Evolutionary conservation across 2,888 invertebrate genomes (phyloP).

Genomic region (Drepana falcataria): DNA sequence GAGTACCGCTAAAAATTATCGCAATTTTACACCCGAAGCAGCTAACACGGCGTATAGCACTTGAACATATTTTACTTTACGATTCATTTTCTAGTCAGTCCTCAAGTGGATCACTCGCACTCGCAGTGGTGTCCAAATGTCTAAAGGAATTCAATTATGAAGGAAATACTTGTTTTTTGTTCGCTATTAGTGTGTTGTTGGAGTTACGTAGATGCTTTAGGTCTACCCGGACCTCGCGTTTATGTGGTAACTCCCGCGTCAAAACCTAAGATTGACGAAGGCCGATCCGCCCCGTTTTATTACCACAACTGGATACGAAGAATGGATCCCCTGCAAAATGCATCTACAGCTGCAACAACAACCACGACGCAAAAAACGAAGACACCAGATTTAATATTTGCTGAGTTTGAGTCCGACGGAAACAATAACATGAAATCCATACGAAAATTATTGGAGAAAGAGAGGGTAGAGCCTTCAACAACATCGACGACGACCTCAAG

Average conservation of each 20-base stretch:
- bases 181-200: slow-evolving; percentile 39
- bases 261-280: slow-evolving; percentile 37
- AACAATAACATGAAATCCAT: slow-evolving; percentile 56
- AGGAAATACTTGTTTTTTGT: slow-evolving; percentile 29
- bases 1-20: slow-evolving; percentile 74
- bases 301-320: slow-evolving; percentile 68
- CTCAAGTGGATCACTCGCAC: slow-evolving; percentile 41
- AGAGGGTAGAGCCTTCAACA: slow-evolving; percentile 34
- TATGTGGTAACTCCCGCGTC: slow-evolving; percentile 68
- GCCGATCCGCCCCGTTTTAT: slow-evolving; percentile 60
- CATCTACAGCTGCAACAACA: slow-evolving; percentile 32
- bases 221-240: slow-evolving; percentile 57
- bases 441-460: slow-evolving; percentile 59
- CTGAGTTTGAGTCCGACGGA: slow-evolving; percentile 61
- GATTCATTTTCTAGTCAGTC: slow-evolving; percentile 54
- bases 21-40: slow-evolving; percentile 49
- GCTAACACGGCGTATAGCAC: slow-evolving; percentile 25
- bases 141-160: slow-evolving; percentile 42
- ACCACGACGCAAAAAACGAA: slow-evolving; percentile 35
- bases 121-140: slow-evolving; percentile 34
- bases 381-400: slow-evolving; percentile 69
- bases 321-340: slow-evolving; percentile 49
- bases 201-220: slow-evolving; percentile 32
- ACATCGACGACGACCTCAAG: slow-evolving; percentile 33
- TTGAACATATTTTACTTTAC: slow-evolving; percentile 38